Conservation (phyloP, 2,113 vertebrate species). For the Lonchura striata region DNA sequence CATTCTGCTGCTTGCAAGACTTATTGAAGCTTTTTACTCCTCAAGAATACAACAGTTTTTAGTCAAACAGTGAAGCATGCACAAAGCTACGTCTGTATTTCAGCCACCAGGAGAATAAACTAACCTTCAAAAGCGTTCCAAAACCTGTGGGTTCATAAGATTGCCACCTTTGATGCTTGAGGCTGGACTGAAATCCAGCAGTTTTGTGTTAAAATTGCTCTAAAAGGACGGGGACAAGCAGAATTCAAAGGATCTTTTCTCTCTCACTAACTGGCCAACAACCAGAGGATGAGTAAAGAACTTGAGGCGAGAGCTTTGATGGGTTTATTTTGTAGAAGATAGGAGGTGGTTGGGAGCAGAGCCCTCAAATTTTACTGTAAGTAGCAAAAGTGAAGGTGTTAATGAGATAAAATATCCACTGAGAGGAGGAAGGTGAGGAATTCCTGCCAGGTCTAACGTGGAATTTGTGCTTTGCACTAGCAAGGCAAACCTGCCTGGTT, state of each 20-base stretch:
- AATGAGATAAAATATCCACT: neutral
- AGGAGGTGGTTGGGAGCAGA: neutral
- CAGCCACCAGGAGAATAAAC: neutral
- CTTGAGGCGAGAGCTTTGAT: neutral
- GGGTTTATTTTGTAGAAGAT: neutral
- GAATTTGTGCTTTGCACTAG: neutral
- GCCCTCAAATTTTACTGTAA: neutral
- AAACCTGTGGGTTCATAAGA: neutral
- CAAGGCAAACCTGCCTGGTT: neutral
- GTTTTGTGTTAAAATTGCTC: neutral
- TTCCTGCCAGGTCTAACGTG: rapidly evolving
- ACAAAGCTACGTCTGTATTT: neutral
- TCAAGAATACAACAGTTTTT: neutral
- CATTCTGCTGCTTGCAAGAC: neutral
- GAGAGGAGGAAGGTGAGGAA: neutral
- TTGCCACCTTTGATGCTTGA: neutral
- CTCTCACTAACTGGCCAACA: neutral
- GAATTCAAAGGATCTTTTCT: neutral
- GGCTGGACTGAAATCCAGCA: neutral
- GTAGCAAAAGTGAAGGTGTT: neutral
- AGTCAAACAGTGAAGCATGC: neutral
- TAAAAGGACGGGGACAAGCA: neutral
- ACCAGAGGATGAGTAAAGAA: neutral
- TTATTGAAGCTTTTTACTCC: neutral
- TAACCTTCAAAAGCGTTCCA: neutral